These are phyloP conservation scores for Platygyra sinensis DNA, from an alignment of 64 coral and sea anemone species.

Conservation along the genomic window DNA sequence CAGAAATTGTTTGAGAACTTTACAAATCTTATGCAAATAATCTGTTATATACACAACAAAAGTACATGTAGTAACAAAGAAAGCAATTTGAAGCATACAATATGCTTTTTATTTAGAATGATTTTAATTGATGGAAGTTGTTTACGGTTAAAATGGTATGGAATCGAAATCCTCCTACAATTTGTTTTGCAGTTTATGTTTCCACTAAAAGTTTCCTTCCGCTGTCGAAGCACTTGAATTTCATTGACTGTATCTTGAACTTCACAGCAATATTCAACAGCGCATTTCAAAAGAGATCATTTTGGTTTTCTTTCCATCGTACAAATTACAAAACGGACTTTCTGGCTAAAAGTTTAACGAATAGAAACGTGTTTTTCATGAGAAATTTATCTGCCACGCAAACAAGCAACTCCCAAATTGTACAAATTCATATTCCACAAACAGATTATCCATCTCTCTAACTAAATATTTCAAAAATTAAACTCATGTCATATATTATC, in stretches of 20 bases:
- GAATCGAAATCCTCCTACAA: too few relatives aligned
- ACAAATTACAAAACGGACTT: conserved; percentile 16
- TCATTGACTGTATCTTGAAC: too few relatives aligned
- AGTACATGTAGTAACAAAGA: neutral
- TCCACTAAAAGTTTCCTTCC: too few relatives aligned
- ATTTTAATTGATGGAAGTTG: neutral
- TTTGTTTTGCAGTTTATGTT: too few relatives aligned
- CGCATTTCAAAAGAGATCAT: too few relatives aligned
- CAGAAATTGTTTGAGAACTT: neutral
- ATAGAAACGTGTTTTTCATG: neutral
- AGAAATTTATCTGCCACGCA: conserved; percentile 34
- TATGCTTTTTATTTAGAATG: neutral
- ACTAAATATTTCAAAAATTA: conserved; percentile 68
- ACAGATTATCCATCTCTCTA: conserved; percentile 32
- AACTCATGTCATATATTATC: conserved; percentile 73
- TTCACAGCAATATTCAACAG: too few relatives aligned
- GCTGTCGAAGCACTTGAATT: too few relatives aligned
- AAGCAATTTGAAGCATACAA: neutral
- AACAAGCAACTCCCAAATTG: conserved; percentile 28
- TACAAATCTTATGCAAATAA: neutral
- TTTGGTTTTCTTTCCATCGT: neutral
- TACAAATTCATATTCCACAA: conserved; percentile 46
- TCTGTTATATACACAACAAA: conserved; percentile 41
- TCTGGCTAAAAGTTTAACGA: conserved; percentile 4
- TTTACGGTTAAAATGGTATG: neutral